Percentiles rank a stretch among this genome's conserved stretches.
These are phyloP conservation scores for Ceramica pisi DNA, from an alignment of 2,888 invertebrate genomes.

Conservation along the genomic window DNA sequence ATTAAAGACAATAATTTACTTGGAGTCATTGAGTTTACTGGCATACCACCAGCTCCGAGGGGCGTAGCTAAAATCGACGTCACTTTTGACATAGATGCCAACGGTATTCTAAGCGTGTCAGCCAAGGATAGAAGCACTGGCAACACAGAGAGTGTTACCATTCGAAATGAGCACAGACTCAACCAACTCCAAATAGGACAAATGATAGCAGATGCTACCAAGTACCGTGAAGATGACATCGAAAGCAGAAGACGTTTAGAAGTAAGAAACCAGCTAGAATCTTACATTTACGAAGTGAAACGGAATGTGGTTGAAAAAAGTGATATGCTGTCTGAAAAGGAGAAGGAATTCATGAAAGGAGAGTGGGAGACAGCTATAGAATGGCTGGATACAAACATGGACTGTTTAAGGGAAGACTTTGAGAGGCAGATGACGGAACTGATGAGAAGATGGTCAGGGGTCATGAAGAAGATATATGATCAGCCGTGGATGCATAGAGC, in stretches of 20 bases:
- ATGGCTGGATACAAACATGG: constrained; percentile 79
- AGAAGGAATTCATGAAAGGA: constrained; percentile 70
- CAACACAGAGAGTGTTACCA: constrained; percentile 72
- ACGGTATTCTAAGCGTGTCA: constrained; percentile 79
- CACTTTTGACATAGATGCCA: constrained; percentile 79
- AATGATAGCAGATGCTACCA: constrained; percentile 79
- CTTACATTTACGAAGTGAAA: constrained; percentile 78
- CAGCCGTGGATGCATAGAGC: constrained; percentile 64
- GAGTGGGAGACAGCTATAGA: constrained; percentile 75
- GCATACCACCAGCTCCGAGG: constrained; percentile 81
- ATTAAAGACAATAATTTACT: constrained; percentile 82
- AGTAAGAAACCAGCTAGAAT: constrained; percentile 81
- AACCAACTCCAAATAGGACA: constrained; percentile 74
- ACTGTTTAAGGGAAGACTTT: constrained; percentile 78
- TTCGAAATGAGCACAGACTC: constrained; percentile 76
- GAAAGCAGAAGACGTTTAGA: constrained; percentile 78
- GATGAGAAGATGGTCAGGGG: constrained; percentile 74
- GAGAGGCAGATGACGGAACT: constrained; percentile 79
- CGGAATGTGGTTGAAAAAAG: constrained; percentile 72
- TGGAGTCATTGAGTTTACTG: constrained; percentile 78
- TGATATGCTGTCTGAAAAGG: constrained; percentile 69
- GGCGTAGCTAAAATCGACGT: constrained; percentile 81
- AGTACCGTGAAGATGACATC: constrained; percentile 76
- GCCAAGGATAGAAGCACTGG: constrained; percentile 80
- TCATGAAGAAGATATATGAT: constrained; percentile 74